phyloP scores from a whole-genome alignment of 2,797 vertebrate genomes.

The Sebastes trivittatus region DNA sequence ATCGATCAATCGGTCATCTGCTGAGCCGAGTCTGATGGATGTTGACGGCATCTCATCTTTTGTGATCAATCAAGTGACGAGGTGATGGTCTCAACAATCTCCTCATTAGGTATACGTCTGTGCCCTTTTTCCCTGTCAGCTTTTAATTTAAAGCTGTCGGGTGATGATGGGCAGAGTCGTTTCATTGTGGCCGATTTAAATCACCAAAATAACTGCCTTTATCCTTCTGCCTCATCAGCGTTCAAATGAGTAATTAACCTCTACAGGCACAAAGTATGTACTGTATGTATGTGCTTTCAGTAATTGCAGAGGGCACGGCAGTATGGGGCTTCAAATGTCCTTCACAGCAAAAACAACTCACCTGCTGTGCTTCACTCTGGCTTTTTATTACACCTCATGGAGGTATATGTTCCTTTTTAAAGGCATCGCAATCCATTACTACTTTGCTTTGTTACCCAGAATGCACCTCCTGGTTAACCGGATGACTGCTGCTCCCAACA shows the following conservation, averaged over 20 bases:
- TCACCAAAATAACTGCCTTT: background rate
- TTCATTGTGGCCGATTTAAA: background rate
- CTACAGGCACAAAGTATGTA: background rate
- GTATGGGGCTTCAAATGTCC: background rate
- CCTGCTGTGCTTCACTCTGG: background rate
- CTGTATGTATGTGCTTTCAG: background rate
- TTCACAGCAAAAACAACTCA: background rate
- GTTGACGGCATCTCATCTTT: background rate
- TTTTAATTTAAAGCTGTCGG: background rate
- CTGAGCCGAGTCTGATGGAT: background rate
- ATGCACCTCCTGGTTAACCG: background rate
- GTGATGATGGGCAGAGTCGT: rapidly evolving
- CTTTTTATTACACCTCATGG: background rate
- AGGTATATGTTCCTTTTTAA: background rate
- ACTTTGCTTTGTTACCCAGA: background rate
- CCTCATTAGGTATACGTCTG: background rate
- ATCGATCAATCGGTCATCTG: background rate
- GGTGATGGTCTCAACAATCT: background rate
- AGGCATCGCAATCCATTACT: background rate
- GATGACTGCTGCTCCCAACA: background rate
- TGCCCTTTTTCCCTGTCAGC: background rate
- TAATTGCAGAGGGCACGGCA: background rate
- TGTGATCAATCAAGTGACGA: background rate
- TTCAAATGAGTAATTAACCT: background rate
- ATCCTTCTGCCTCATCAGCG: background rate